Percentiles rank a stretch among this genome's conserved stretches.
Conservation (phyloP, 2,113 vertebrate species). For the Apodemus speciosus region DNA sequence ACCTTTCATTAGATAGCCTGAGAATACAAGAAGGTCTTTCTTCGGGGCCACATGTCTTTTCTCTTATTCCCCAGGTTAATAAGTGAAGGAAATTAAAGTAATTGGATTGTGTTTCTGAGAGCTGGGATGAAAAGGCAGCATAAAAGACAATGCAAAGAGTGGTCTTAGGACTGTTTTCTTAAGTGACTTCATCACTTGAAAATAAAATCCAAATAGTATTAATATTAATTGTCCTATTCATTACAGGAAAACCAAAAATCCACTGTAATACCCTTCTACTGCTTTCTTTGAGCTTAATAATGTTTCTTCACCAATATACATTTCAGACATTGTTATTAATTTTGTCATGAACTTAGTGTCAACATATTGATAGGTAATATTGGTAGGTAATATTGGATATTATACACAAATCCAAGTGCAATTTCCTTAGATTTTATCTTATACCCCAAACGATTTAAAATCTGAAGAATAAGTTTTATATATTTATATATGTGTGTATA, state of each 20-base stretch:
- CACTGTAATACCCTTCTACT: background rate
- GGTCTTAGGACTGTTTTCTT: background rate
- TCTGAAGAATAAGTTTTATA: background rate
- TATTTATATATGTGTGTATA: background rate
- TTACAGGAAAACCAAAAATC: background rate
- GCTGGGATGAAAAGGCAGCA: background rate
- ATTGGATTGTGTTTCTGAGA: background rate
- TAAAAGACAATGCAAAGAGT: background rate
- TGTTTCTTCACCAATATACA: background rate
- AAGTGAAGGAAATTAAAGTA: background rate
- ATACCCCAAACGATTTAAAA: background rate
- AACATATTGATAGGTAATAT: background rate
- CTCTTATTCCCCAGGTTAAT: background rate
- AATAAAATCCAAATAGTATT: conserved; percentile 17
- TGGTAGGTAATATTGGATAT: background rate
- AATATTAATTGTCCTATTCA: background rate
- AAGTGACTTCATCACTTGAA: background rate
- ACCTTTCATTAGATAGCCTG: background rate
- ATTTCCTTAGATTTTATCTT: background rate
- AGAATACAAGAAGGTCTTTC: background rate
- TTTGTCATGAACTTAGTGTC: background rate
- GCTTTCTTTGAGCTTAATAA: background rate
- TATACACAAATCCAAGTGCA: background rate
- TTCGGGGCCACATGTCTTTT: background rate
- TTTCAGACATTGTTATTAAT: background rate